Evolutionary conservation across 2,888 invertebrate genomes (phyloP), one percentile per base, ranked within the genome.

Genomic region (Crossocerus cetratus): DNA sequence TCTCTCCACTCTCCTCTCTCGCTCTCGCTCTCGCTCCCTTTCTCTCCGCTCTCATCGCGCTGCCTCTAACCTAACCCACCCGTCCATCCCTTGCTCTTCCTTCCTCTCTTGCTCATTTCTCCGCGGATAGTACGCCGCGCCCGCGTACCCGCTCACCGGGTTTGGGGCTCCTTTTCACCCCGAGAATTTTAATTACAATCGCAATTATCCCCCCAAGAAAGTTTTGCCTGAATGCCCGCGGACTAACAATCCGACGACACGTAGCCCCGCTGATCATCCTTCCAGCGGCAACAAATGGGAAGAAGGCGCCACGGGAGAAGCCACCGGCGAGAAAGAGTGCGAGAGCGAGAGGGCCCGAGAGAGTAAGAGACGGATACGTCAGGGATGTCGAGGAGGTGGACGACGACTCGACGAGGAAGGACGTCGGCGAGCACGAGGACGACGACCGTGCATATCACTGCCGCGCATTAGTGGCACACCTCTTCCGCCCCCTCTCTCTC

Each of bases 131-230:
- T 76, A 68, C 61, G 32, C 23, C 23, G 23, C 32, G 32, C 32
- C 11, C 8, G 8, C 8, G 32, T 32, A n/a, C n/a, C n/a, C n/a
- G n/a, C n/a, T n/a, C n/a, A n/a, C n/a, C n/a, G 32, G 32, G 32
- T 32, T 32, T 5, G 65, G 59, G 72, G 69, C 69, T 78, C 78
- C 81, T 78, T 87, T 86, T 88, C 83, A 86, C 78, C 69, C 76
- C 81, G 81, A 85, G 81, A 84, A 83, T 86, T 87, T 89, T 89
- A 88, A 89, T 89, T 89, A 88, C 86, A 87, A 88, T 89, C 83
- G 86, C 84, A 87, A 87, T 88, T 88, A 87, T 85, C 80, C 72
- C 70, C 74, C 77, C 74, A 77, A 83, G 82, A 83, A 81, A 86
- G 78, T 84, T 78, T 84, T 77, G 77, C 83, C 78, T 82, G 77